A percentile compares a stretch with the other conserved stretches of the same genome.
Conservation (phyloP, 2,888 invertebrate species). For the Zaprionus bogoriensis region DNA sequence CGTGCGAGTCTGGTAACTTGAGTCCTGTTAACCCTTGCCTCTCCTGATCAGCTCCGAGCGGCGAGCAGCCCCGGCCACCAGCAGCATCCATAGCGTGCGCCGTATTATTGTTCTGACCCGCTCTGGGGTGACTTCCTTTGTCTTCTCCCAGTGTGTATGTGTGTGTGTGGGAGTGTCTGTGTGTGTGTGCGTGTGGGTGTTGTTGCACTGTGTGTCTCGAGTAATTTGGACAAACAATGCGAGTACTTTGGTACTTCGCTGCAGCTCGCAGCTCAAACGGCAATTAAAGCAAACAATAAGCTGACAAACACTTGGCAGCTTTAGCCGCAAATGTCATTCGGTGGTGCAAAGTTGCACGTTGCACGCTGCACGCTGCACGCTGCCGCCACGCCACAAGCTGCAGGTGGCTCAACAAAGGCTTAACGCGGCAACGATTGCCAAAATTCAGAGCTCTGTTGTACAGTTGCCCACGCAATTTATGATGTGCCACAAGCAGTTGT, state of each 20-base stretch:
- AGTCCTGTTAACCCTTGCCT: slow-evolving; percentile 59
- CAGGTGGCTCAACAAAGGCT: slow-evolving; percentile 3
- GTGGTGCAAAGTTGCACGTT: slow-evolving; percentile 32
- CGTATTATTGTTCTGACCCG: slow-evolving; percentile 30
- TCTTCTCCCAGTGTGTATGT: slow-evolving; percentile 12
- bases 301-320: slow-evolving; percentile 64
- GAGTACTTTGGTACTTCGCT: slow-evolving; percentile 33
- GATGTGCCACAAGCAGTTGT: not conserved
- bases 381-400: no score
- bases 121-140: slow-evolving; percentile 54
- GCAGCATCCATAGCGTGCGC: slow-evolving; percentile 29
- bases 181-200: slow-evolving; percentile 3
- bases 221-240: slow-evolving; percentile 69
- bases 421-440: slow-evolving; percentile 1
- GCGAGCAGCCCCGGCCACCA: no score
- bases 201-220: slow-evolving; percentile 30
- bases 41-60: no score
- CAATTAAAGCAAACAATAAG: slow-evolving; percentile 73
- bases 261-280: slow-evolving; percentile 64
- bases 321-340: slow-evolving; percentile 27
- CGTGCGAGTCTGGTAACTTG: slow-evolving; percentile 51
- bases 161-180: slow-evolving; percentile 13
- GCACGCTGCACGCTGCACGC: not conserved
- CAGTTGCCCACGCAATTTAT: not conserved
- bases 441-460: not conserved